Conservation (phyloP, 2,888 invertebrate species). For the Scaptomyza cyrtandrae region DNA sequence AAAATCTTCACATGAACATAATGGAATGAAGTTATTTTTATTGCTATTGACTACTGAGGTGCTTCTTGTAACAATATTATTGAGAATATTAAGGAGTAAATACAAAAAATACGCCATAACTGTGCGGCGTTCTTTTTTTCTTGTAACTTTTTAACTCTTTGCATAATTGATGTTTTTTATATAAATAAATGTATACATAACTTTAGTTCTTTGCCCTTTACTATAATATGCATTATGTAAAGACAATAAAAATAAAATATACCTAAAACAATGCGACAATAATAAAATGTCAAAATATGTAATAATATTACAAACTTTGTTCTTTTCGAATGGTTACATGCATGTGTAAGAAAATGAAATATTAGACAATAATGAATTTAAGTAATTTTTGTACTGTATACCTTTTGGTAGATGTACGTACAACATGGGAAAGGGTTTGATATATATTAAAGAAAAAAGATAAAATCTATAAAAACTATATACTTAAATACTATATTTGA, state of each 20-base stretch:
- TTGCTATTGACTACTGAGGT: conserved; percentile 76
- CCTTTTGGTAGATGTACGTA: conserved; percentile 61
- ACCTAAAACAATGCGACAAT: conserved; percentile 51
- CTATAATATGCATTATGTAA: conserved; percentile 34
- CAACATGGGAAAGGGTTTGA: conserved; percentile 55
- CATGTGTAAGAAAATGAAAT: conserved; percentile 34
- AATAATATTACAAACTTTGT: conserved; percentile 7
- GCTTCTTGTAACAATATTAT: conserved; percentile 71
- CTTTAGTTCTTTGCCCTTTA: conserved; percentile 49
- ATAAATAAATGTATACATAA: conserved; percentile 54
- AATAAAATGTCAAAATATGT: conserved; percentile 26
- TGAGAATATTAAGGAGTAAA: conserved; percentile 38
- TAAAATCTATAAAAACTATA: conserved; percentile 16
- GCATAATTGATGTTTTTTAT: conserved; percentile 69
- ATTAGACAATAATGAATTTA: conserved; percentile 41
- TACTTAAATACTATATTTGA: conserved; percentile 23
- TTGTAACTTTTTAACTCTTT: conserved; percentile 69
- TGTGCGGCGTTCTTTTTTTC: conserved; percentile 44
- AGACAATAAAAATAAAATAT: conserved; percentile 11
- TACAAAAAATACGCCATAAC: neutral
- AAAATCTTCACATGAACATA: conserved; percentile 18
- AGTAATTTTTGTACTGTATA: conserved; percentile 46
- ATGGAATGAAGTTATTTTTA: conserved; percentile 63
- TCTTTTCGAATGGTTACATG: conserved; percentile 13
- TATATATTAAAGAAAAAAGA: conserved; percentile 11